phyloP scores from a whole-genome alignment of 2,113 vertebrate genomes.

The Neolamprologus devosi region DNA sequence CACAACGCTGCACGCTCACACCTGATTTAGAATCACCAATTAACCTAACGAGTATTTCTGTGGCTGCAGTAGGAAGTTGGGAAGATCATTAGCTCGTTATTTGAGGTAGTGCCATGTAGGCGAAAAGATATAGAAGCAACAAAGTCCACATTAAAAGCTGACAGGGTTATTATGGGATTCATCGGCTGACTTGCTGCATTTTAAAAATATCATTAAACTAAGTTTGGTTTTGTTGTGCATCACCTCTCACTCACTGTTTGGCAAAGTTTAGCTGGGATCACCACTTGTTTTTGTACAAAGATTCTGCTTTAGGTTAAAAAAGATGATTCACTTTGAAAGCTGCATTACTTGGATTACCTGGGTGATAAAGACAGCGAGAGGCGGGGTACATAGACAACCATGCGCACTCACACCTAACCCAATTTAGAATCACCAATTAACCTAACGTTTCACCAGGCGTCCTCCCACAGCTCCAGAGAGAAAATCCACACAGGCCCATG shows the following conservation, averaged over 20 bases:
- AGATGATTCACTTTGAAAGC: background rate
- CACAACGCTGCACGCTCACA: background rate
- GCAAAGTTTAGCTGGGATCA: background rate
- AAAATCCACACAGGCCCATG: background rate
- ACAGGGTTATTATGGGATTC: background rate
- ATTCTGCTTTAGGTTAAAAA: background rate
- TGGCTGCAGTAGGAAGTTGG: background rate
- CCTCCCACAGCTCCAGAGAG: background rate
- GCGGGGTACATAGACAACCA: background rate
- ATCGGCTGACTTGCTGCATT: background rate
- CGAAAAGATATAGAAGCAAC: background rate
- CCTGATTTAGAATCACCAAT: background rate
- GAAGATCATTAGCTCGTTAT: background rate
- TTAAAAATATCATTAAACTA: background rate
- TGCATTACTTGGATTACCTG: background rate
- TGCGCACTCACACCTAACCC: background rate
- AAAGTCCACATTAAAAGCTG: accelerated
- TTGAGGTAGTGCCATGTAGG: background rate
- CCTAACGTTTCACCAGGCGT: background rate
- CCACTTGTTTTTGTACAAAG: accelerated
- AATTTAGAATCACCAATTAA: background rate
- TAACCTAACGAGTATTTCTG: background rate
- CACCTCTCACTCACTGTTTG: background rate
- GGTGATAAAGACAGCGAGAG: background rate
- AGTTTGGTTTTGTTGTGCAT: background rate